phyloP scores from a whole-genome alignment of 1,140 invertebrate species.

The Stratiolaelaps scimitus region DNA sequence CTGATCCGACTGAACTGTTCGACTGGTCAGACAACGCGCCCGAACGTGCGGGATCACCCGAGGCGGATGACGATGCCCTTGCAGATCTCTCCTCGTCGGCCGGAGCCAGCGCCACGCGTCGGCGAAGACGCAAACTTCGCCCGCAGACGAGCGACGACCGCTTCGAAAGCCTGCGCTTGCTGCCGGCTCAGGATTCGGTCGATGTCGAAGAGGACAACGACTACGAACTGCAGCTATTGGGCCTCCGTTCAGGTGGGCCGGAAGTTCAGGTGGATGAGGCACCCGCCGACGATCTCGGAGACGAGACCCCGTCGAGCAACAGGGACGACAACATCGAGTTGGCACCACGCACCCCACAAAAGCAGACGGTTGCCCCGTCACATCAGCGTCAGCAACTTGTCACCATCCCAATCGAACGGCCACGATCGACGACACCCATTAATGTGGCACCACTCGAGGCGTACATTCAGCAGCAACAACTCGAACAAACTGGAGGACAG shows the following conservation, averaged over 20 bases:
- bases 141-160: conserved; percentile 32
- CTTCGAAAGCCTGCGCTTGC: conserved; percentile 34
- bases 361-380: conserved; percentile 52
- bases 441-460: conserved; percentile 63
- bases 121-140: conserved; percentile 25
- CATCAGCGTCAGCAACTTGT: conserved; percentile 57
- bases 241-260: too few species aligned
- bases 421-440: conserved; percentile 66
- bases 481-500: too few species aligned
- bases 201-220: conserved; percentile 35
- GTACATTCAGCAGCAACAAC: conserved; percentile 42
- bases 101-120: too few species aligned
- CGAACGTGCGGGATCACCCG: too few species aligned
- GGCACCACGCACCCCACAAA: conserved; percentile 4
- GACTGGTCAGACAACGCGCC: too few species aligned
- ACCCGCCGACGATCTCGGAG: too few species aligned
- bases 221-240: background rate
- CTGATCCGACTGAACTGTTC: too few species aligned
- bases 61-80: too few species aligned
- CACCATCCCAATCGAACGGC: conserved; percentile 70
- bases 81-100: too few species aligned
- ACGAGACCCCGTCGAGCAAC: too few species aligned
- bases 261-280: too few species aligned
- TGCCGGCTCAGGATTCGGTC: conserved; percentile 35
- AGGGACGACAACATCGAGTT: too few species aligned